Evolutionary conservation across 2,797 vertebrate species (phyloP).

Genomic region (Gallinago nigripennis): DNA sequence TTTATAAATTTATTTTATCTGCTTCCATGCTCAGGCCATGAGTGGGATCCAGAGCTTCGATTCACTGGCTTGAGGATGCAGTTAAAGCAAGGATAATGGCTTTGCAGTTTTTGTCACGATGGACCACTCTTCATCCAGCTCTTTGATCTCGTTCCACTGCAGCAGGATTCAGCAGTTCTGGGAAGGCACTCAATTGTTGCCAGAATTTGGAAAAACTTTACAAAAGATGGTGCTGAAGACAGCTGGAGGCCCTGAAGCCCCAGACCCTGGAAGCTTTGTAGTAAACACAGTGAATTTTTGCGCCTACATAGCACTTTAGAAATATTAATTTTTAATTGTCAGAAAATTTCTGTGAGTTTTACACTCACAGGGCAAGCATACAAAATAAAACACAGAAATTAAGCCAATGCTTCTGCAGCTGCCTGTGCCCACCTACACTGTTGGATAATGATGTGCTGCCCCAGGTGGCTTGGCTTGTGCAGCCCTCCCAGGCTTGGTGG

Average conservation of each 20-base stretch:
- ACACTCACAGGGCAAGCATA: not conserved
- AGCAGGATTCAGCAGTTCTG: not conserved
- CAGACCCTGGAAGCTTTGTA: not conserved
- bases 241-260: not conserved
- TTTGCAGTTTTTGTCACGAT: not conserved
- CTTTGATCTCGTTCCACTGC: fast-evolving
- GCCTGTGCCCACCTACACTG: not conserved
- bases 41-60: not conserved
- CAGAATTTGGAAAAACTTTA: not conserved
- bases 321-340: not conserved
- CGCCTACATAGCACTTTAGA: not conserved
- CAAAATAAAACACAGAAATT: not conserved
- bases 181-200: fast-evolving
- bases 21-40: not conserved
- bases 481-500: not conserved
- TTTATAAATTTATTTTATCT: not conserved
- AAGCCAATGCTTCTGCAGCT: not conserved
- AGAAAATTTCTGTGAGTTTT: not conserved
- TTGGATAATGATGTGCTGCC: not conserved
- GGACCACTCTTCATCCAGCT: fast-evolving
- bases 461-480: fast-evolving
- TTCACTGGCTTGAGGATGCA: not conserved
- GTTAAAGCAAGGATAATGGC: not conserved
- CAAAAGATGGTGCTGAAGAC: not conserved
- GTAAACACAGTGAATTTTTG: not conserved